A percentile compares a stretch with the other conserved stretches of the same genome.
Evolutionary conservation across 2,797 vertebrate genomes (phyloP).

Genomic region (Acrossocheilus wenchowensis): DNA sequence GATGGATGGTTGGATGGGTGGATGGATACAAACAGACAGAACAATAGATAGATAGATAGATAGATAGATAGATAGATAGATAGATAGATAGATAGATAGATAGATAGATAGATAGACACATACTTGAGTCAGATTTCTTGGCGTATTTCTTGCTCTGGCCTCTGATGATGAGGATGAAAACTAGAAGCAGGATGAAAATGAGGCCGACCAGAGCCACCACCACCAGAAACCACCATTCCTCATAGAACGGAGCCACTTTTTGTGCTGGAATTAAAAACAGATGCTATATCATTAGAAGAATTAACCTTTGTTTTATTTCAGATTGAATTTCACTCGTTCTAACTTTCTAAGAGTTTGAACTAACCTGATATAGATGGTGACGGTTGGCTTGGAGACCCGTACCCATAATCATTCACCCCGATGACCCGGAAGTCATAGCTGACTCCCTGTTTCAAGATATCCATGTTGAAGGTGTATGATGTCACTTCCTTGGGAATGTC

Average conservation of each 20-base stretch:
- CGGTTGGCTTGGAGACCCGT: slow-evolving; percentile 91
- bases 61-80: neutral
- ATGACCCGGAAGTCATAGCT: slow-evolving; percentile 98
- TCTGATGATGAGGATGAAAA: slow-evolving; percentile 96
- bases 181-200: slow-evolving; percentile 96
- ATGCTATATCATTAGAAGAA: neutral
- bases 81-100: neutral
- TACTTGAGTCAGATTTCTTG: slow-evolving; percentile 94
- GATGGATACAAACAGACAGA: too few species aligned
- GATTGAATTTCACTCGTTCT: neutral
- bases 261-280: slow-evolving; percentile 80
- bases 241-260: slow-evolving; percentile 95
- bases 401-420: slow-evolving; percentile 94
- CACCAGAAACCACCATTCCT: slow-evolving; percentile 99
- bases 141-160: slow-evolving; percentile 98
- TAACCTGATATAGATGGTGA: slow-evolving; percentile 95
- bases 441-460: slow-evolving; percentile 93
- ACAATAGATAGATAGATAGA: neutral
- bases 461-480: slow-evolving; percentile 95
- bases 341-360: neutral
- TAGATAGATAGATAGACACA: slow-evolving; percentile 45
- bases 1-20: too few species aligned
- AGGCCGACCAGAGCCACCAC: slow-evolving; percentile 97
- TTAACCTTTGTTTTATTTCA: neutral
- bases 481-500: slow-evolving; percentile 97